These are phyloP conservation scores for Hydriomena furcata DNA, from an alignment of 2,888 invertebrate genomes.

Conservation along the genomic window DNA sequence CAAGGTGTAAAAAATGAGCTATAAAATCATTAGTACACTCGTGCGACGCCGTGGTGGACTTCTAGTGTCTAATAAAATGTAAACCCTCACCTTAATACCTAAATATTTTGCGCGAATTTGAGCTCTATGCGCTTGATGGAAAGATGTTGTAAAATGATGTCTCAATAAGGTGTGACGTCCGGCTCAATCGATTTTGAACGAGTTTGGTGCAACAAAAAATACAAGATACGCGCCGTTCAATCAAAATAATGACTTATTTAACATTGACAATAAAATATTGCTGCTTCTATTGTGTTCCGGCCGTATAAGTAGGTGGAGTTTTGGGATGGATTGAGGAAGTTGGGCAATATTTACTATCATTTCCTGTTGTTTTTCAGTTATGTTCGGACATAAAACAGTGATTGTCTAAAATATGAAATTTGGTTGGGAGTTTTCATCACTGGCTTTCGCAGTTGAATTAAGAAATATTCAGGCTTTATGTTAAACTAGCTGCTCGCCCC, in stretches of 20 bases:
- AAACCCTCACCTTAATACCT: too few relatives aligned
- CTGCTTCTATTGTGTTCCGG: constrained; percentile 63
- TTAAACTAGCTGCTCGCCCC: too few relatives aligned
- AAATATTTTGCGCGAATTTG: constrained; percentile 10
- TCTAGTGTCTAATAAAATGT: too few relatives aligned
- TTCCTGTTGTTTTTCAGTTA: too few relatives aligned
- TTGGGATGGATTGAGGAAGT: constrained; percentile 43
- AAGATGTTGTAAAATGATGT: constrained; percentile 31
- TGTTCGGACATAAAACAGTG: too few relatives aligned
- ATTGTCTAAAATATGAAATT: too few relatives aligned
- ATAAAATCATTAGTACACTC: too few relatives aligned
- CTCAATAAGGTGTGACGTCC: constrained; percentile 67
- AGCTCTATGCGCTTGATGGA: constrained; percentile 13
- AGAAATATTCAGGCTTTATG: too few relatives aligned
- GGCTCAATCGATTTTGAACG: constrained; percentile 74
- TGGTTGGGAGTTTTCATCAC: too few relatives aligned
- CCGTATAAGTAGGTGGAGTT: constrained; percentile 53
- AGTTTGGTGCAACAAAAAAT: constrained; percentile 49
- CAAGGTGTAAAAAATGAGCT: too few relatives aligned
- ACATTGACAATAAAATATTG: constrained; percentile 81
- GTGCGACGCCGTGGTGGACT: too few relatives aligned
- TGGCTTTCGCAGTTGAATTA: too few relatives aligned
- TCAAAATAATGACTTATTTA: constrained; percentile 84
- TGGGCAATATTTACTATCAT: constrained; percentile 38
- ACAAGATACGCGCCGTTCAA: constrained; percentile 59